Percentiles rank a stretch among this genome's conserved stretches.
Evolutionary conservation across 2,797 vertebrate genomes (phyloP).

Genomic region (Darevskia mixta): DNA sequence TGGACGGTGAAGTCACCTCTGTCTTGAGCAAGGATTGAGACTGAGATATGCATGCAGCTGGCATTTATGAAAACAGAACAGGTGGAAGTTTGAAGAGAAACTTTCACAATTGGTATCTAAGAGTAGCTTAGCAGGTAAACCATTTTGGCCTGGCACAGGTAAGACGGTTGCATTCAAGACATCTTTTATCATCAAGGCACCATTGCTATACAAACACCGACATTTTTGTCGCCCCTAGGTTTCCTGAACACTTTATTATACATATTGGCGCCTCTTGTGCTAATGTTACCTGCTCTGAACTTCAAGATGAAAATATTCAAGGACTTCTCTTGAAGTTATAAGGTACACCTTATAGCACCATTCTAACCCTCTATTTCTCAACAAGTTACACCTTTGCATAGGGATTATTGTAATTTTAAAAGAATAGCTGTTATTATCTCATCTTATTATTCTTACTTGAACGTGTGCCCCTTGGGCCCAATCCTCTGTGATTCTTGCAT

Average conservation of each 20-base stretch:
- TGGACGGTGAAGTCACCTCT: too few species aligned
- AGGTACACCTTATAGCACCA: neutral
- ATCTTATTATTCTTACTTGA: neutral
- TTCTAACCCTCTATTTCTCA: neutral
- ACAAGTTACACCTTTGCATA: neutral
- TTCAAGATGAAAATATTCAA: neutral
- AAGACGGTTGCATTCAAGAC: neutral
- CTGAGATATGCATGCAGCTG: neutral
- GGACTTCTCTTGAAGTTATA: neutral
- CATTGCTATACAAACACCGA: neutral
- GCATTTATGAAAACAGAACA: neutral
- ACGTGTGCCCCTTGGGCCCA: neutral
- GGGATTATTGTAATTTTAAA: neutral
- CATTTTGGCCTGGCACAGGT: neutral
- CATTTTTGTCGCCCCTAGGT: neutral
- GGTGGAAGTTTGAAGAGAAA: neutral
- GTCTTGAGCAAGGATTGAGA: too few species aligned
- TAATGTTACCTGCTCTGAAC: neutral
- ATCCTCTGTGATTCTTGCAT: neutral
- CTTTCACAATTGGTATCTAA: neutral
- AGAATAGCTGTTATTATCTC: constrained; percentile 4
- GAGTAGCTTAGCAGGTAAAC: neutral
- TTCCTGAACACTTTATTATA: neutral
- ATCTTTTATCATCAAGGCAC: neutral
- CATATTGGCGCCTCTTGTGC: neutral